These are phyloP conservation scores for Drosophila gunungcola DNA, from an alignment of 1,140 invertebrate species.

Conservation along the genomic window DNA sequence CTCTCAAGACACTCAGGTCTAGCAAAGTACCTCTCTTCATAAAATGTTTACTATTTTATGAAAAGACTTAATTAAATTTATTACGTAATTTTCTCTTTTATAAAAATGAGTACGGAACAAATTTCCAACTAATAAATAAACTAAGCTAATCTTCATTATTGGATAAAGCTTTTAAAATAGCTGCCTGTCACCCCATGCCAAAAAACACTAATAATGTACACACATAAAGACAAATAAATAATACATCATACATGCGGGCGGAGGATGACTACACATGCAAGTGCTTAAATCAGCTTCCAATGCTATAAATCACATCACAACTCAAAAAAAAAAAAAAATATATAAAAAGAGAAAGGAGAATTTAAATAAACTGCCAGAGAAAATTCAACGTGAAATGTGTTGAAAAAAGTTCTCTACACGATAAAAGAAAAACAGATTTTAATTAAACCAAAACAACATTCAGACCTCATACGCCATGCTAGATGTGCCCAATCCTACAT, in stretches of 20 bases:
- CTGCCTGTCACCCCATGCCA: conserved; percentile 6
- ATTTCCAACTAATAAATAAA: conserved; percentile 3
- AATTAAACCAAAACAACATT: conserved; percentile 75
- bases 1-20: not conserved
- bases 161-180: conserved; percentile 20
- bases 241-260: conserved; percentile 32
- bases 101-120: not conserved
- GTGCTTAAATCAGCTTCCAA: conserved; percentile 47
- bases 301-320: conserved; percentile 64
- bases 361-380: conserved; percentile 49
- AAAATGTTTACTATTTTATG: not conserved
- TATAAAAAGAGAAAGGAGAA: conserved; percentile 31
- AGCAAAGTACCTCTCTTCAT: not conserved
- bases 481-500: conserved; percentile 34
- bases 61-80: no score
- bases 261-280: conserved; percentile 47
- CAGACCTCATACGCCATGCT: conserved; percentile 29
- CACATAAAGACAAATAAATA: conserved; percentile 18
- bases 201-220: conserved; percentile 14
- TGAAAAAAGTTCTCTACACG: conserved; percentile 59
- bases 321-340: conserved; percentile 15
- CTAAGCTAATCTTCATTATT: conserved; percentile 2
- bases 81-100: no score
- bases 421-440: conserved; percentile 66
- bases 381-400: conserved; percentile 65